Conservation (phyloP, 1,140 invertebrate genomes). For the Goniozus legneri region DNA sequence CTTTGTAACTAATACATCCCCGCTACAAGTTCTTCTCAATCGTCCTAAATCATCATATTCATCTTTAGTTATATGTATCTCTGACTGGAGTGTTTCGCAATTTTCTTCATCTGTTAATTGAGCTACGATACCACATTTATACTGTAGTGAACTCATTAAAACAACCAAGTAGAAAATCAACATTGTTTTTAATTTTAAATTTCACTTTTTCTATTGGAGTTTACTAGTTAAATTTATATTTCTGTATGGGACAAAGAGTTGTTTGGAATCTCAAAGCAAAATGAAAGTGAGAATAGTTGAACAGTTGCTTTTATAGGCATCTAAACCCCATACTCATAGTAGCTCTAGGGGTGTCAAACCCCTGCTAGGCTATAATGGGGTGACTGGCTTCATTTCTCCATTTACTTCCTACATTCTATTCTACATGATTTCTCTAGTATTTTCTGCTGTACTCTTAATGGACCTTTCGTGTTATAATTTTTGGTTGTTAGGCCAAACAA, state of each 20-base stretch:
- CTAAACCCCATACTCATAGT: slow-evolving; percentile 26
- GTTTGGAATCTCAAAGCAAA: slow-evolving; percentile 17
- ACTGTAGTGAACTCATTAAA: slow-evolving; percentile 13
- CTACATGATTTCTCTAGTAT: slow-evolving; percentile 17
- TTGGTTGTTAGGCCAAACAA: too few species aligned
- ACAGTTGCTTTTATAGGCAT: slow-evolving; percentile 43
- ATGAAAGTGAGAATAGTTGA: slow-evolving; percentile 32
- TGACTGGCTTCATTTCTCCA: slow-evolving; percentile 21
- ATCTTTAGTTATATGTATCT: slow-evolving; percentile 81
- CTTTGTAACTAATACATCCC: slow-evolving; percentile 81
- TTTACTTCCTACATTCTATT: slow-evolving; percentile 14
- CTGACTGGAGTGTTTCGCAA: slow-evolving; percentile 73
- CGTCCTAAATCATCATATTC: slow-evolving; percentile 81
- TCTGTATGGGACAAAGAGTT: slow-evolving; percentile 9
- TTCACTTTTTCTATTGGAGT: slow-evolving; percentile 1
- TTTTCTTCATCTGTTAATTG: slow-evolving; percentile 29
- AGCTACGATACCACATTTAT: slow-evolving; percentile 10
- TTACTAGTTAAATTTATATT: not conserved
- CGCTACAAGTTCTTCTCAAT: slow-evolving; percentile 79
- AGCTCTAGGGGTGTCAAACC: slow-evolving; percentile 26
- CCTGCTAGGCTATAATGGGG: slow-evolving; percentile 43
- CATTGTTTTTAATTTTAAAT: slow-evolving; percentile 20
- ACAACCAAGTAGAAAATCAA: slow-evolving; percentile 14
- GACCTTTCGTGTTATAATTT: slow-evolving; percentile 43
- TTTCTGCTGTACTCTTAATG: too few species aligned